Base-by-base conservation (phyloP, 1,140 invertebrate species). In the Zaprionus camerounensis region DNA sequence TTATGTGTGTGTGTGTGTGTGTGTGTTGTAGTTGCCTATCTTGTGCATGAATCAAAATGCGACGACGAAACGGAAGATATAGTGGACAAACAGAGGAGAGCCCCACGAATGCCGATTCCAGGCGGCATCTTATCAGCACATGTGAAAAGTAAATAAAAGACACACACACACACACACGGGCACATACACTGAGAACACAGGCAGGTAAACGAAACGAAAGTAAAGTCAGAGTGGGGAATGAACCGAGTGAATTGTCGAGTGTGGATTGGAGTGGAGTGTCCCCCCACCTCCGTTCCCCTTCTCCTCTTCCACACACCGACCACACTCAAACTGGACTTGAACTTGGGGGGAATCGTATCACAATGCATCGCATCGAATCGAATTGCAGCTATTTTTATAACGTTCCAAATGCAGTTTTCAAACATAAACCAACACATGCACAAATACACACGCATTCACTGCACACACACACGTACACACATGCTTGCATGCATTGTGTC, bases 71-170 rank as follows among this genome's bases (percentile, higher is more conserved):
- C 28, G 46, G 28, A 66, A 57, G 49, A 68, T 63, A 66, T 53
- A 68, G 15, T 59, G 41, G 28, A 49, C 17, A 69, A 75, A 69
- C 59, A 69, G 63, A 34, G 62, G 17, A 53, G 68, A 56, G 26
- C 36, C 7, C 24, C 31, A 67, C 41, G 28, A 71, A 53, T 76
- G 22, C 36, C 34, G 38, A 22, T 22, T 36, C 46, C 7, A 41
- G n/a, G 41, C 46, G 24, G 46, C 59, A 55, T 70, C 80, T 85
- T 85, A 85, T 85, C 82, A 86, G 78, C 71, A 69, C 72, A 86
- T 80, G 79, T 82, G 83, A 82, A 73, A 78, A 73, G 72, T 86
- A 82, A 86, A 82, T 80, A 86, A 59, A 46, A 71, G 12, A 55
- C 20, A 58, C 17, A 15, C 31, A 31, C 31, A 31, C 31, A 31